Base-by-base conservation (phyloP, 1,140 invertebrate species). In the Adelges cooleyi region DNA sequence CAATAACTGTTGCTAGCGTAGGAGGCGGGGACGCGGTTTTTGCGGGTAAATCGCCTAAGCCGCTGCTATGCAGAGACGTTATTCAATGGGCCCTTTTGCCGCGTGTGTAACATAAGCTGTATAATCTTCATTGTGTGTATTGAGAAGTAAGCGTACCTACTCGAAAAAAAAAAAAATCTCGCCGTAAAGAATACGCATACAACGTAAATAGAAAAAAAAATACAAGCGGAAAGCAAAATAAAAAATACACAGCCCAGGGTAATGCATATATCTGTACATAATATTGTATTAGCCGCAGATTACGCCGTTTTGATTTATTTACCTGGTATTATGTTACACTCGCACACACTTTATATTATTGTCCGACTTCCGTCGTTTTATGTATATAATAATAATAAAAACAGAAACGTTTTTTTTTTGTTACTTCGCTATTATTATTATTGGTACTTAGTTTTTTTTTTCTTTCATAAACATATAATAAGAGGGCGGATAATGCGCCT, bases 331-430 rank as follows among this genome's bases (percentile, higher is more conserved):
- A 44, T 46, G 42, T 18, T 48, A 22, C 40, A 38, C 48, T 2
- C 15, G n/a, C 49, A 40, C 15, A 29, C 27, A 5, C 36, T 23
- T 33, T 46, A 48, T 53, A 22, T 1, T 29, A 18, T 29, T 38
- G n/a, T 56, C 42, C 56, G 42, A 62, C 56, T 62, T 62, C 56
- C 56, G 56, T 33, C 56, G 56, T 62, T 46, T 27, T n/a, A n/a
- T 44, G n/a, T n/a, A 44, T 15, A 44, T 11, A 44, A 44, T 33
- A 33, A 33, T 11, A 33, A 33, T 11, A 44, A 59, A 27, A 27
- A 46, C 22, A 46, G 17, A 33, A 62, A 62, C 56, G 56, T 46
- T 62, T 48, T 48, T 27, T 18, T 33, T 18, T 20, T 25, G 25
- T 25, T 25, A 36, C 52, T 42, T 29, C 38, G 40, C 20, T 18